Conservation (phyloP, 2,797 vertebrate species). For the Syndactyla subalaris region DNA sequence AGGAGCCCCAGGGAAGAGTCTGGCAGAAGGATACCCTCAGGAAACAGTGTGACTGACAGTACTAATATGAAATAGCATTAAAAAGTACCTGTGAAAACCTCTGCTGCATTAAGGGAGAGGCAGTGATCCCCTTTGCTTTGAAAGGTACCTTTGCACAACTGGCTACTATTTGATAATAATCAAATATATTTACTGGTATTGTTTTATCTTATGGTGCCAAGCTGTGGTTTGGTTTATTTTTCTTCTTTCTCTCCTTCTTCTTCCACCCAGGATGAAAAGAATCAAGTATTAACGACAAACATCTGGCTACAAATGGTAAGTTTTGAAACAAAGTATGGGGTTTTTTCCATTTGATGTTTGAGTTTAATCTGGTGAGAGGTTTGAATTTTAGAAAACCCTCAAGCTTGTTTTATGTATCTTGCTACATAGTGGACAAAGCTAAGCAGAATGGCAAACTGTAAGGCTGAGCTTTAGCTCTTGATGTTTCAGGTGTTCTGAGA, state of each 20-base stretch:
- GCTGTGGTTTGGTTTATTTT: background rate
- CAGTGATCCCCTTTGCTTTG: background rate
- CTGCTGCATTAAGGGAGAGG: background rate
- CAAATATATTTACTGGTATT: background rate
- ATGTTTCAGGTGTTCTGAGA: background rate
- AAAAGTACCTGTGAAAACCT: background rate
- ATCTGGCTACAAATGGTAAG: conserved; percentile 96
- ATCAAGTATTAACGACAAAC: conserved; percentile 95
- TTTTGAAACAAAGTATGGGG: background rate
- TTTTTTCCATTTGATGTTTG: background rate
- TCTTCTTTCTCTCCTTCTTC: background rate
- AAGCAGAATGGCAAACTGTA: background rate
- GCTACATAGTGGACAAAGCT: background rate
- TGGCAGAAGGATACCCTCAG: background rate
- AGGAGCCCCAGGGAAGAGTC: background rate
- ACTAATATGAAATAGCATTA: background rate
- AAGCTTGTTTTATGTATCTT: background rate
- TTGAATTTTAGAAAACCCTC: background rate
- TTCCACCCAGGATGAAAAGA: conserved; percentile 92
- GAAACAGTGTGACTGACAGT: background rate
- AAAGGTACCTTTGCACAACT: background rate
- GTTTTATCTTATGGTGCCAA: background rate
- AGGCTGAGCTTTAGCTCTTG: background rate
- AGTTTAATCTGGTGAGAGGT: background rate
- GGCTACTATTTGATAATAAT: background rate